A percentile compares a stretch with the other conserved stretches of the same genome.
phyloP scores from a whole-genome alignment of 2,888 invertebrate genomes.

The Amorpha juglandis region DNA sequence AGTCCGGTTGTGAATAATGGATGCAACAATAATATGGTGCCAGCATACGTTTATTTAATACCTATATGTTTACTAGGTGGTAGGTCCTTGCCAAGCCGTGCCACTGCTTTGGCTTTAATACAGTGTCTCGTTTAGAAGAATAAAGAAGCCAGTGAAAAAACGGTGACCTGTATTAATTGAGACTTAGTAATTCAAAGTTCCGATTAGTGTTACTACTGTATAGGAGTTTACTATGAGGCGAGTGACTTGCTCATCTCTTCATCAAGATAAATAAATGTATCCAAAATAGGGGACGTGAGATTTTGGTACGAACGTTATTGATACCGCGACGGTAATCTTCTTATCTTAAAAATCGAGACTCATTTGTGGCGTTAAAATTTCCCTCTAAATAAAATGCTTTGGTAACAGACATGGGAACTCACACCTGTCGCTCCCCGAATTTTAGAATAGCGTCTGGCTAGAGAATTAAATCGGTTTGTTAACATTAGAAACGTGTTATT shows the following conservation, averaged over 20 bases:
- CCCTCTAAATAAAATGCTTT: slow-evolving; percentile 56
- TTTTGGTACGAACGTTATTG: slow-evolving; percentile 43
- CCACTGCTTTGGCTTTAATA: too few relatives aligned
- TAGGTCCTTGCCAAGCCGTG: too few relatives aligned
- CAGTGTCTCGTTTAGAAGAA: too few relatives aligned
- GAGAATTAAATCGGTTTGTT: slow-evolving; percentile 51
- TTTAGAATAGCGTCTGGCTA: slow-evolving; percentile 55
- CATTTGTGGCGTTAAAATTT: slow-evolving; percentile 57
- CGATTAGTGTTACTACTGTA: too few relatives aligned
- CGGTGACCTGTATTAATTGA: too few relatives aligned
- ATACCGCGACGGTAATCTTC: slow-evolving; percentile 53
- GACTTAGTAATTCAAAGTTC: too few relatives aligned
- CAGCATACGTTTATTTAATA: slow-evolving; percentile 65
- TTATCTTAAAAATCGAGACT: slow-evolving; percentile 60
- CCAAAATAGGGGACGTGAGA: slow-evolving; percentile 32
- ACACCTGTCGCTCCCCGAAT: slow-evolving; percentile 63
- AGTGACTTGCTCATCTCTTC: too few relatives aligned
- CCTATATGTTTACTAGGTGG: slow-evolving; percentile 5
- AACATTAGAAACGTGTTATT: slow-evolving; percentile 42
- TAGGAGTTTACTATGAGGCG: too few relatives aligned
- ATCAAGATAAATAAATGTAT: slow-evolving; percentile 28
- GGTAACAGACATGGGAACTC: slow-evolving; percentile 65
- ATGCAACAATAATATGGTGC: slow-evolving; percentile 78
- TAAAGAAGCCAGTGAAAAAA: too few relatives aligned
- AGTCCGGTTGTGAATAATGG: slow-evolving; percentile 75